Evolutionary conservation across 2,113 vertebrate species (phyloP), one percentile per base, ranked within the genome.

Genomic region (Channa maculata): DNA sequence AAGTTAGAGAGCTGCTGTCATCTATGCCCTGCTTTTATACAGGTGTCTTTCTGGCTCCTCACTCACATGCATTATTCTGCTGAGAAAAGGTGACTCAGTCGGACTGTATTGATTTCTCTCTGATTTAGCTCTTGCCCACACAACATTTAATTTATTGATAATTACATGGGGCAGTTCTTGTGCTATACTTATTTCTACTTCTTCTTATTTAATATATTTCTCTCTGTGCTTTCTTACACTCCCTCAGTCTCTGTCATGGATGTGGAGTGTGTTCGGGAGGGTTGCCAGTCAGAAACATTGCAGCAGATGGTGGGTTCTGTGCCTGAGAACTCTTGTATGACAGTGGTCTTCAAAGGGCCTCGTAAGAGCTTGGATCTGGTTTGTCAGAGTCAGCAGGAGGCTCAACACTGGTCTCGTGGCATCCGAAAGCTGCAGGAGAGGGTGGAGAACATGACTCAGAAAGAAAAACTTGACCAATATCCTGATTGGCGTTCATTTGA

Each of bases 381-480:
- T 0, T 97, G 97, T 15, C 88, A 88, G 46, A 94, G 86, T 0
- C 90, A 92, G 6, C 94, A 96, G 75, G 97, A 98, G 58, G 97
- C 96, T 0, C 92, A 86, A 67, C 79, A 90, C 79, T 99, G 98
- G 98, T 93, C 93, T 71, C 94, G 91, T 0, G 98, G 98, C 24
- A 94, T 99, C 78, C 88, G 83, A 38, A 99, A 96, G 48, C 92
- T 99, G 68, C 94, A 96, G 72, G 92, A 79, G 2, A 86, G 96
- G 75, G 92, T 95, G 11, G 91, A 94, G 4, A 95, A 96, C 87
- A 98, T 99, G 97, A 98, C 90, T 88, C 97, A 99, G 82, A 87
- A 89, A 0, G 97, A 99, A 79, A 97, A 96, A 65, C 96, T 99
- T 0, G 95, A 98, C 63, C 96, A 98, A 95, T 99, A 99, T 98